These are phyloP conservation scores for Melieria crassipennis DNA, from an alignment of 2,888 invertebrate species.

Conservation along the genomic window DNA sequence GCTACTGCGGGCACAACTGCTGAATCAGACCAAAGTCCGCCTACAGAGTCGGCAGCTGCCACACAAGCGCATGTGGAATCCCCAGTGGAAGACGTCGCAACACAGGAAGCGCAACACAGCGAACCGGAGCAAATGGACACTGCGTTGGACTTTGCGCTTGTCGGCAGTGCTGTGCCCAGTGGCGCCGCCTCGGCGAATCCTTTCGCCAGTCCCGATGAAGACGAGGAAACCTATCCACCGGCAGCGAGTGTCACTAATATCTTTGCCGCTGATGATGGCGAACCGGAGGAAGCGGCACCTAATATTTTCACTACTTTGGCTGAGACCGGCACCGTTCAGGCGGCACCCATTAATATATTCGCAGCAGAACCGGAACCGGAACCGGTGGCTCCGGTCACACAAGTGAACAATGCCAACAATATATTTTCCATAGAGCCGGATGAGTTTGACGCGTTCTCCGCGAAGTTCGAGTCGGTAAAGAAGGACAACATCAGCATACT, in stretches of 20 bases:
- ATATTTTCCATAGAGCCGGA: conserved; percentile 68
- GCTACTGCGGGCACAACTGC: conserved; percentile 37
- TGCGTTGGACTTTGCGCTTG: conserved; percentile 56
- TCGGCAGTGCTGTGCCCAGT: conserved; percentile 54
- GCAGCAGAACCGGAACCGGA: conserved; percentile 58
- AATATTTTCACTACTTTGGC: conserved; percentile 46
- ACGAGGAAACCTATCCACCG: conserved; percentile 54
- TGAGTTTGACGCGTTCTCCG: conserved; percentile 88
- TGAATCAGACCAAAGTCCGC: conserved; percentile 57
- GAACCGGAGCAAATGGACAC: conserved; percentile 63
- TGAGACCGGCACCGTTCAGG: conserved; percentile 41
- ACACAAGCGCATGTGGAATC: conserved; percentile 51
- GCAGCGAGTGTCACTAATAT: conserved; percentile 52
- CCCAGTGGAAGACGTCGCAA: conserved; percentile 44
- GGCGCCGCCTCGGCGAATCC: conserved; percentile 67
- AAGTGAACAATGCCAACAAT: conserved; percentile 47
- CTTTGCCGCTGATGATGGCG: conserved; percentile 51
- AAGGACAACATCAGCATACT: conserved; percentile 64
- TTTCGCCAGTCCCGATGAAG: conserved; percentile 66
- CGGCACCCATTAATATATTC: conserved; percentile 49
- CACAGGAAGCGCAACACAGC: conserved; percentile 48
- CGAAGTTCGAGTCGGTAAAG: conserved; percentile 79
- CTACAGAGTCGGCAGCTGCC: conserved; percentile 55
- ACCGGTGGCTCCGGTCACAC: conserved; percentile 42
- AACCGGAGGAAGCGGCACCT: conserved; percentile 38